Percentiles rank a stretch among this genome's conserved stretches.
These are phyloP conservation scores for Orius insidiosus DNA, from an alignment of 1,140 invertebrate genomes.

Conservation along the genomic window DNA sequence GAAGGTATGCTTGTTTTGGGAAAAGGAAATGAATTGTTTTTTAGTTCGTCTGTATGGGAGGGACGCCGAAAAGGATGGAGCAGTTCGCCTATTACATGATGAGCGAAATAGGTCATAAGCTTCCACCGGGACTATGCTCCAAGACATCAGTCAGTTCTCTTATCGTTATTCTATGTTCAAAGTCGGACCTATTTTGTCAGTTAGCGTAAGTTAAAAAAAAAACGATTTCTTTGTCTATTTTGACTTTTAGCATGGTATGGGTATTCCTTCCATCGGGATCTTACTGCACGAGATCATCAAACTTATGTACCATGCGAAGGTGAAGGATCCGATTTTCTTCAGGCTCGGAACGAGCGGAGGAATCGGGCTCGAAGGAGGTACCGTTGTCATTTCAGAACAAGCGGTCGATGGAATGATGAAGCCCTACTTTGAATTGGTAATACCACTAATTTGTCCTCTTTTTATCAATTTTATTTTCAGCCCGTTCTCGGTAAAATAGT, in stretches of 20 bases:
- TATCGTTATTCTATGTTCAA: conserved; percentile 93
- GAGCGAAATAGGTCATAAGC: conserved; percentile 74
- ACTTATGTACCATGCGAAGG: conserved; percentile 77
- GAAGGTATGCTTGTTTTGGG: conserved; percentile 56
- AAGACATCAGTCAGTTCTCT: conserved; percentile 80
- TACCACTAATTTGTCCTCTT: conserved; percentile 16
- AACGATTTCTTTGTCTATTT: not conserved
- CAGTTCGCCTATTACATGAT: conserved; percentile 82
- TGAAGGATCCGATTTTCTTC: conserved; percentile 76
- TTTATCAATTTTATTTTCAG: conserved; percentile 31
- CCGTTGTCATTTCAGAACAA: conserved; percentile 73
- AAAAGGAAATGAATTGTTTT: conserved; percentile 22
- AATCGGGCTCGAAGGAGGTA: conserved; percentile 71
- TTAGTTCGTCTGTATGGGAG: conserved; percentile 96
- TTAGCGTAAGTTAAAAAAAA: conserved; percentile 56
- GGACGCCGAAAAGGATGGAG: conserved; percentile 87
- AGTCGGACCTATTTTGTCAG: conserved; percentile 80
- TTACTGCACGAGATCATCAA: conserved; percentile 87
- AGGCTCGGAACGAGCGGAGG: conserved; percentile 88
- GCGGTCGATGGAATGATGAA: conserved; percentile 65
- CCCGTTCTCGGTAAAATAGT: conserved; percentile 75
- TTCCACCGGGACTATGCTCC: conserved; percentile 67
- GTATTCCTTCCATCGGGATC: conserved; percentile 79
- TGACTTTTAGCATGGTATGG: conserved; percentile 71
- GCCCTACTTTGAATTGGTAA: conserved; percentile 47